Conservation (phyloP, 2,888 invertebrate genomes). For the Eustalomyia histrio region DNA sequence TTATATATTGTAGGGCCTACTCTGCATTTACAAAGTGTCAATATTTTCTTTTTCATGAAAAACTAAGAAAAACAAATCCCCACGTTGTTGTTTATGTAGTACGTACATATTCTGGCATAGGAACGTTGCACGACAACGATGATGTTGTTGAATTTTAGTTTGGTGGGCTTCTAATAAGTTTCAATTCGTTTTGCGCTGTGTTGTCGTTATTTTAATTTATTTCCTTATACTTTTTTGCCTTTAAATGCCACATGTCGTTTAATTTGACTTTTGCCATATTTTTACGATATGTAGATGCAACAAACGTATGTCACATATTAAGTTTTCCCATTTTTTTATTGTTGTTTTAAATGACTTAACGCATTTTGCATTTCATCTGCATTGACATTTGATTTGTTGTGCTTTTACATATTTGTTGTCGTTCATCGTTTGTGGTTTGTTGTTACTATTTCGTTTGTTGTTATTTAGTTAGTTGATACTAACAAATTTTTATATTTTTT, state of each 20-base stretch:
- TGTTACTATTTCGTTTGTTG: too few relatives aligned
- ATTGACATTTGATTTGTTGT: constrained; percentile 33
- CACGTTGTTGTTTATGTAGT: constrained; percentile 19
- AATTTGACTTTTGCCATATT: constrained; percentile 47
- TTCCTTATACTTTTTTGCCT: constrained; percentile 51
- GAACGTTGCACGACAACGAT: background rate
- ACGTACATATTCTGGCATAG: background rate
- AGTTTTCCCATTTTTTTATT: constrained; percentile 10
- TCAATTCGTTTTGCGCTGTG: constrained; percentile 47
- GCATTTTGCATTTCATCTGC: constrained; percentile 28
- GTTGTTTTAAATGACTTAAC: constrained; percentile 32
- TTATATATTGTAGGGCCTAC: background rate
- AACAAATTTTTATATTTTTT: background rate
- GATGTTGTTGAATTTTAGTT: background rate
- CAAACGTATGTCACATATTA: constrained; percentile 15
- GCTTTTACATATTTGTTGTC: constrained; percentile 3
- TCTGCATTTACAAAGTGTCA: constrained; percentile 18
- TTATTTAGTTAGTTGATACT: background rate
- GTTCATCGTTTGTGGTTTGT: background rate
- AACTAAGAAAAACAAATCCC: constrained; percentile 20
- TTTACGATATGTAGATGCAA: constrained; percentile 1
- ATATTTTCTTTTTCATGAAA: constrained; percentile 17
- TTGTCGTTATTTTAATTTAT: constrained; percentile 43
- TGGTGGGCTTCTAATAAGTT: constrained; percentile 39
- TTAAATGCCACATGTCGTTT: constrained; percentile 50